Base-by-base conservation (phyloP, 2,888 invertebrate genomes). In the Drosophila suboccidentalis region DNA sequence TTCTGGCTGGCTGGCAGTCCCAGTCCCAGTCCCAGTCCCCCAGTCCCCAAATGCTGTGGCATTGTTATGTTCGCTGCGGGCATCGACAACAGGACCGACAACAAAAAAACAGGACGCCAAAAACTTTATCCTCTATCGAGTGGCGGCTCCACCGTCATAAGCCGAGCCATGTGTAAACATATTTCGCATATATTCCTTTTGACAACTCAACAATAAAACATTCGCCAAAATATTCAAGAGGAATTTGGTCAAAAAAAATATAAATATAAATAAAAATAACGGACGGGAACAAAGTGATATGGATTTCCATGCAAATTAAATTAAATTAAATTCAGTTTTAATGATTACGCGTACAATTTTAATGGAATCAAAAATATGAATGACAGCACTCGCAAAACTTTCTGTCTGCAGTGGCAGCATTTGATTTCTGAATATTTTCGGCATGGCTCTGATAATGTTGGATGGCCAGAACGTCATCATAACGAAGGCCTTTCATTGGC, bases 181-280 rank as follows among this genome's bases (percentile, higher is more conserved):
- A 39, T 62, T 47, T 55, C 15, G 39, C 29, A 59, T 38, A 34
- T 54, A 78, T 53, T 62, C 63, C 63, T 80, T 80, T 75, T 68
- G 65, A 71, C 71, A 79, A 66, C 83, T 59, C 29, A 73, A 73
- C 80, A 86, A 82, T 83, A 59, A 55, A 26, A 69, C 65, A 46
- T 47, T 53, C 32, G 22, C 44, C 57, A 39, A 68, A 62, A 51
- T 58, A 58, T 54, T 70, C 39, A 55, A 54, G 32, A 4, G 50
- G 38, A 44, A 50, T 65, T 39, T 57, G 63, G 13, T 9, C 3
- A 22, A 36, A 47, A 26, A 53, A 9, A 3, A 11, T 1, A 26
- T 38, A 26, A 53, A 4, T 1, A 11, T 2, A 6, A 43, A 36
- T 13, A 5, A 5, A 13, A 36, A 36, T 13, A 36, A 17, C 34